Evolutionary conservation across 2,113 vertebrate species (phyloP), one percentile per base, ranked within the genome.

Genomic region (Vulpes ferrilata): DNA sequence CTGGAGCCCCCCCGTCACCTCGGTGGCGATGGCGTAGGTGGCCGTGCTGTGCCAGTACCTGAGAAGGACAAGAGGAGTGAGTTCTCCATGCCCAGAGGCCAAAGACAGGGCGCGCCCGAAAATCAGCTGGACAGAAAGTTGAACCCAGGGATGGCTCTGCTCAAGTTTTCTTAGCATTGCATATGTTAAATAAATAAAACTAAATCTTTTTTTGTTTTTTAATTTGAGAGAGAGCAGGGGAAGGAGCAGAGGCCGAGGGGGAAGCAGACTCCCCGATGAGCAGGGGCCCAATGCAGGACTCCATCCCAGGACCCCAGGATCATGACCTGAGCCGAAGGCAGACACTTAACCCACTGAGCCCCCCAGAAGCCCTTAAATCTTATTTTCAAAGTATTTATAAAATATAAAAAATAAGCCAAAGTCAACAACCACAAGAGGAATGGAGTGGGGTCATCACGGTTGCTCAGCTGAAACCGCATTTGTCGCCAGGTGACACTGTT

Each of bases 21-120:
- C 99, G 11, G 99, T 99, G 93, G 99, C 99, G 5, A 99, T 99
- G 96, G 99, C 99, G 2, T 99, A 99, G 5, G 99, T 99, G 62
- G 99, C 99, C 0, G 99, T 99, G 98, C 99, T 99, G 97, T 99
- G 99, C 99, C 99, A 99, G 94, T 99, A 99, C 98, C 99, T 99
- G 87, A 11, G 76, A 30, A 55, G 4, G 5, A n/a, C 32, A 53
- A 35, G 2, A 23, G 7, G 0, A 11, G 38, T 81, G 57, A 93
- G 85, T 1, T 35, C 48, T 30, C 64, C 5, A 0, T 22, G 13
- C 11, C 3, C 1, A 4, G 62, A 13, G 17, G 38, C 11, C 30
- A n/a, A 64, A 57, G n/a, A 20, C 48, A 74, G n/a, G 12, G 30
- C 0, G 30, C 7, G 10, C 1, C 59, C 17, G 57, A 9, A 20